Base-by-base conservation (phyloP, 2,113 vertebrate species). In the Psittacula cyanocephala region DNA sequence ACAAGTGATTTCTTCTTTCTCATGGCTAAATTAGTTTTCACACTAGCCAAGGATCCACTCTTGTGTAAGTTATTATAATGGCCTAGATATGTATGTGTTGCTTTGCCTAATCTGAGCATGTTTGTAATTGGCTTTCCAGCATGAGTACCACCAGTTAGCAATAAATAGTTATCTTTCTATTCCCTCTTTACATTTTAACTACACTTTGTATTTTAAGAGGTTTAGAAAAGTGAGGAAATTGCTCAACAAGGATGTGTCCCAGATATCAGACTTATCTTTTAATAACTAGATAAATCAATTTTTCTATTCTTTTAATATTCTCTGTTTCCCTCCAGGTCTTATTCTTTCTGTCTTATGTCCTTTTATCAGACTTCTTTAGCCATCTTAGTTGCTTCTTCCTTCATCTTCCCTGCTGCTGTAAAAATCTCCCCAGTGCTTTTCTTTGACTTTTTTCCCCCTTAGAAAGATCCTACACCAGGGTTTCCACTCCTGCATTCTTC, bases 261-360 rank as follows among this genome's bases (percentile, higher is more conserved):
- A 96, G 91, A 94, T 94, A 96, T 43, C 91, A 72, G 68, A 93
- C 81, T 95, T 96, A 94, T 94, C 89, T 94, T 96, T 96, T 96
- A 96, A 95, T 95, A 92, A 95, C 91, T 62, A 90, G 90, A 91
- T 90, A 95, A 92, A 89, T 87, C 90, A 86, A 89, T 63, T 93
- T 90, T 88, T 88, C 62, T 77, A 41, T 92, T 93, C 89, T 93
- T 92, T 88, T 92, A 89, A 94, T 93, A 82, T 76, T 92, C 76
- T 92, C 60, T 33, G 50, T 95, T 96, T 91, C 89, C 87, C 94
- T 93, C 67, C 27, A 93, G 91, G 89, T 94, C 86, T 88, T 95
- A 50, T 81, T 92, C 81, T 88, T 86, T 65, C 31, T 1, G 2
- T 94, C 83, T 92, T 62, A 53, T 84, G 79, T 96, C 63, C 57